phyloP scores from a whole-genome alignment of 2,888 invertebrate species.

The Cyclophora albipunctata region DNA sequence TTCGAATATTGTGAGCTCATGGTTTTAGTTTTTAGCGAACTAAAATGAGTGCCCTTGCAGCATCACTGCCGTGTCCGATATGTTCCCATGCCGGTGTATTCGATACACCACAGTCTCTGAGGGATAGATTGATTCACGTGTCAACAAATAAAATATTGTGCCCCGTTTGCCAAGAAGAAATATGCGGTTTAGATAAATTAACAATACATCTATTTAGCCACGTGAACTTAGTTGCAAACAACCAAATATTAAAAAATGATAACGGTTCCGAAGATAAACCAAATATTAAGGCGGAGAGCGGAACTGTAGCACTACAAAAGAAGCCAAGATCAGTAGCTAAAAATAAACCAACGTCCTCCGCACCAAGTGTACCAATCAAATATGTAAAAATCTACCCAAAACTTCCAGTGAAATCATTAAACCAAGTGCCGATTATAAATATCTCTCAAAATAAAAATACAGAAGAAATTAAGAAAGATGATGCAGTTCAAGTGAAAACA shows the following conservation, averaged over 20 bases:
- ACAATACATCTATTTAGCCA: conserved; percentile 89
- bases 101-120: conserved; percentile 80
- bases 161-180: conserved; percentile 84
- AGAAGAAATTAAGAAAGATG: conserved; percentile 33
- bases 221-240: conserved; percentile 55
- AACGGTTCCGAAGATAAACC: conserved; percentile 25
- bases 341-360: conserved; percentile 50
- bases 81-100: conserved; percentile 83
- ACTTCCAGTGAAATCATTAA: conserved; percentile 54
- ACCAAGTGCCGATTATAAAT: conserved; percentile 52
- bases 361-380: conserved; percentile 48
- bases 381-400: conserved; percentile 68
- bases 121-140: conserved; percentile 82
- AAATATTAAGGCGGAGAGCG: conserved; percentile 30
- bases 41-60: conserved; percentile 67
- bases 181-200: conserved; percentile 86
- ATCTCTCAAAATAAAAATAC: conserved; percentile 28
- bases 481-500: conserved; percentile 38
- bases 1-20: conserved; percentile 1
- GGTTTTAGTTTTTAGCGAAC: conserved; percentile 1
- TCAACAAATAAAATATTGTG: conserved; percentile 84
- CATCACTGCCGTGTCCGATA: conserved; percentile 82
- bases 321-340: conserved; percentile 50
- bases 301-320: conserved; percentile 35
- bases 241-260: conserved; percentile 19